phyloP scores from a whole-genome alignment of 2,113 vertebrate genomes.

The Hydrochoerus hydrochaeris region DNA sequence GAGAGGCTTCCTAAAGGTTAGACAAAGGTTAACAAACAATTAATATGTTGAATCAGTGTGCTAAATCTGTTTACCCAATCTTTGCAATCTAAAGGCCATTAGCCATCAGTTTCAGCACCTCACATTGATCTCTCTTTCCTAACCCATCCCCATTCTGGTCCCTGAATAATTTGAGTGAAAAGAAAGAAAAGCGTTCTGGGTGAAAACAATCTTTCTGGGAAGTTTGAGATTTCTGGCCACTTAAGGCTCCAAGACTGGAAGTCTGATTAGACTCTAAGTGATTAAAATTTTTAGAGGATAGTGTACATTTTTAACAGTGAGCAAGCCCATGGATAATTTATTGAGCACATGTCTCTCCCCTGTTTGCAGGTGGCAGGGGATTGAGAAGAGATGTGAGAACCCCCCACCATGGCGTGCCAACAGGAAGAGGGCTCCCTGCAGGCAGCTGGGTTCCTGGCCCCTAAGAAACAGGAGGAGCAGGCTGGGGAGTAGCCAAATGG shows the following conservation, averaged over 20 bases:
- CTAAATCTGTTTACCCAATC: slow-evolving; percentile 76
- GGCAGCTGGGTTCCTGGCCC: neutral
- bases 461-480: neutral
- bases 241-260: neutral
- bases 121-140: slow-evolving; percentile 75
- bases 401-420: too few relatives aligned
- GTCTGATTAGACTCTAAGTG: neutral
- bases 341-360: neutral
- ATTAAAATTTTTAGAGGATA: neutral
- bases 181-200: slow-evolving; percentile 7
- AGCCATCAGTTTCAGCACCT: slow-evolving; percentile 56
- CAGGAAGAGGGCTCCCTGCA: neutral
- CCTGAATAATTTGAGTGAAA: slow-evolving; percentile 49
- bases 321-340: rapidly evolving
- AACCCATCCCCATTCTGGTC: neutral
- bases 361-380: neutral
- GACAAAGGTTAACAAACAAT: slow-evolving; percentile 82
- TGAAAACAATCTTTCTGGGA: slow-evolving; percentile 8
- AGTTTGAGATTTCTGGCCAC: neutral
- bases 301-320: neutral
- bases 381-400: neutral
- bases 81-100: slow-evolving; percentile 67
- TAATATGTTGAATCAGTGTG: slow-evolving; percentile 69
- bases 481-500: neutral
- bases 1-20: slow-evolving; percentile 80